phyloP scores from a whole-genome alignment of 2,888 invertebrate species.

The Perithous albicinctus region DNA sequence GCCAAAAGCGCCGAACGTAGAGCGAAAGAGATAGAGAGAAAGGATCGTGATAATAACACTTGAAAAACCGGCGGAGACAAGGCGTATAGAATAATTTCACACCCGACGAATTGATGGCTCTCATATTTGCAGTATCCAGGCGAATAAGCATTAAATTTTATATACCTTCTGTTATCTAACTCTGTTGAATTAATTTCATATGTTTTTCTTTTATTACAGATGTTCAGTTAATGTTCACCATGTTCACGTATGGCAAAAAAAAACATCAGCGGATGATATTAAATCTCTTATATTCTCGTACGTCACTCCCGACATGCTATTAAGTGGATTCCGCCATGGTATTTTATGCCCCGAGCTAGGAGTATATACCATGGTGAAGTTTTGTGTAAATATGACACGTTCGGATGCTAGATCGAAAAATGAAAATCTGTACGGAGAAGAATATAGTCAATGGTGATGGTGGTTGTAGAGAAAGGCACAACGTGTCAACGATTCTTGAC shows the following conservation, averaged over 20 bases:
- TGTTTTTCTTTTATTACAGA: background rate
- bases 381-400: background rate
- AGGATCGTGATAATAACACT: conserved; percentile 30
- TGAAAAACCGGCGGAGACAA: conserved; percentile 31
- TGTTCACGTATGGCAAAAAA: no score
- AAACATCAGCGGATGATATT: conserved; percentile 18
- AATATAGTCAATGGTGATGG: background rate
- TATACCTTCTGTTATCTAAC: background rate
- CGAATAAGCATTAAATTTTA: conserved; percentile 3
- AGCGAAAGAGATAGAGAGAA: conserved; percentile 5
- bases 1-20: background rate
- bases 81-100: conserved; percentile 68
- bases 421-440: conserved; percentile 21
- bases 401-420: background rate
- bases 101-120: conserved; percentile 57
- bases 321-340: conserved; percentile 18
- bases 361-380: conserved; percentile 21
- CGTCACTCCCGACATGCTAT: conserved; percentile 20
- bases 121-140: conserved; percentile 15
- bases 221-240: no score
- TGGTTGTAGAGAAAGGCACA: background rate
- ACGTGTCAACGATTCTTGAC: conserved; percentile 2
- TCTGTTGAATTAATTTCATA: background rate
- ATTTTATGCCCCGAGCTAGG: conserved; percentile 22
- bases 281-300: conserved; percentile 31